Percentiles rank a stretch among this genome's conserved stretches.
Conservation (phyloP, 2,888 invertebrate genomes). For the Lasioglossum pauxillum region DNA sequence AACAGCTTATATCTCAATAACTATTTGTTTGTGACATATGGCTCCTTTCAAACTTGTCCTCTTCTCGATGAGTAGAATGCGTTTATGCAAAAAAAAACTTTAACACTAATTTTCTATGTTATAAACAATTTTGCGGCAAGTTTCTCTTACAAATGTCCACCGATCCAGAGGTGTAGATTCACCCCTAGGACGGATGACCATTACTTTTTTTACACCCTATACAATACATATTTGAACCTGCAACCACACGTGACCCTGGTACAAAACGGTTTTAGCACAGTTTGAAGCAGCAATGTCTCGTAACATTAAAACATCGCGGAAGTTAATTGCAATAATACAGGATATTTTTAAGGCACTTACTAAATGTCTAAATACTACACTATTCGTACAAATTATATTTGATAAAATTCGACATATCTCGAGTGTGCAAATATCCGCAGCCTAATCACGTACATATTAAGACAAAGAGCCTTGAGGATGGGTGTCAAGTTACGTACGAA, state of each 20-base stretch:
- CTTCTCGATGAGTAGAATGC: no score
- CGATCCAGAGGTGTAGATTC: no score
- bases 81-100: no score
- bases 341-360: not conserved
- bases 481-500: constrained; percentile 15
- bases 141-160: no score
- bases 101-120: no score
- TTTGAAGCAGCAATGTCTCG: not conserved
- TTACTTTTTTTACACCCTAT: no score
- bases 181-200: no score
- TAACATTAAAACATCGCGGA: not conserved
- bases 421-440: not conserved
- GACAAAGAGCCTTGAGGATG: not conserved
- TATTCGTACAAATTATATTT: not conserved
- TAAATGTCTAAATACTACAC: no score
- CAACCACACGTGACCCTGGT: not conserved
- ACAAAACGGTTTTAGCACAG: not conserved
- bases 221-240: not conserved
- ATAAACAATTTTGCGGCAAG: no score
- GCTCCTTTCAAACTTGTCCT: no score
- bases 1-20: no score
- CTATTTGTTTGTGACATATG: no score
- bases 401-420: not conserved
- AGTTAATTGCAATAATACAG: not conserved
- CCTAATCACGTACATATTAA: not conserved